phyloP scores from a whole-genome alignment of 2,797 vertebrate species.

The Enteromius afrohamiltoni region DNA sequence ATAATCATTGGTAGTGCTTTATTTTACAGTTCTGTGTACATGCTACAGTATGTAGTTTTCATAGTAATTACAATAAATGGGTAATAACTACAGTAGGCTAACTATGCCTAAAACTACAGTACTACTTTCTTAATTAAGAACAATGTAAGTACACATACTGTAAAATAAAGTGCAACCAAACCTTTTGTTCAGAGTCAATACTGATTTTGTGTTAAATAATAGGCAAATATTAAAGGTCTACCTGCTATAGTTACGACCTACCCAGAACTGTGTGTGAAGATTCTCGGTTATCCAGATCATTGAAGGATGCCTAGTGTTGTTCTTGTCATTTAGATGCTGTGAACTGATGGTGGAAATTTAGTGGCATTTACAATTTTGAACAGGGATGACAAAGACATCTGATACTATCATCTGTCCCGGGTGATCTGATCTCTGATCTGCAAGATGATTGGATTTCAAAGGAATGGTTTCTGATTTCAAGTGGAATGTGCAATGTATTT shows the following conservation, averaged over 20 bases:
- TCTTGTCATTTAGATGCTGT: slow-evolving; percentile 13
- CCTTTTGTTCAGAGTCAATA: slow-evolving; percentile 24
- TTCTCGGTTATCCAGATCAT: slow-evolving; percentile 17
- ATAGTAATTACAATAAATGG: not conserved
- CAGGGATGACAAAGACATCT: not conserved
- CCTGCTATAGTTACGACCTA: slow-evolving; percentile 2
- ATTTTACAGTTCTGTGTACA: not conserved
- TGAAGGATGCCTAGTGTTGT: slow-evolving; percentile 1
- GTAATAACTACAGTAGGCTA: not conserved
- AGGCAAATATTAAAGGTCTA: slow-evolving; percentile 1
- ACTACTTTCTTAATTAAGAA: not conserved
- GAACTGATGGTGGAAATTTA: slow-evolving; percentile 12
- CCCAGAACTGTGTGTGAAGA: slow-evolving; percentile 7
- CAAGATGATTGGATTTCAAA: not conserved
- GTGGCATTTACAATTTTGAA: not conserved
- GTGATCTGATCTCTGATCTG: slow-evolving; percentile 6
- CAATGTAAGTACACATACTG: not conserved
- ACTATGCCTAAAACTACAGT: not conserved
- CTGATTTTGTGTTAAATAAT: slow-evolving; percentile 27
- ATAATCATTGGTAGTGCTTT: not conserved
- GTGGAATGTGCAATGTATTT: not conserved
- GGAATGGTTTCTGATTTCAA: slow-evolving; percentile 8
- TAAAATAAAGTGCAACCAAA: not conserved
- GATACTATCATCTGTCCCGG: not conserved
- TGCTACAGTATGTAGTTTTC: not conserved